phyloP scores from a whole-genome alignment of 2,797 vertebrate species.

The Coreius guichenoti region DNA sequence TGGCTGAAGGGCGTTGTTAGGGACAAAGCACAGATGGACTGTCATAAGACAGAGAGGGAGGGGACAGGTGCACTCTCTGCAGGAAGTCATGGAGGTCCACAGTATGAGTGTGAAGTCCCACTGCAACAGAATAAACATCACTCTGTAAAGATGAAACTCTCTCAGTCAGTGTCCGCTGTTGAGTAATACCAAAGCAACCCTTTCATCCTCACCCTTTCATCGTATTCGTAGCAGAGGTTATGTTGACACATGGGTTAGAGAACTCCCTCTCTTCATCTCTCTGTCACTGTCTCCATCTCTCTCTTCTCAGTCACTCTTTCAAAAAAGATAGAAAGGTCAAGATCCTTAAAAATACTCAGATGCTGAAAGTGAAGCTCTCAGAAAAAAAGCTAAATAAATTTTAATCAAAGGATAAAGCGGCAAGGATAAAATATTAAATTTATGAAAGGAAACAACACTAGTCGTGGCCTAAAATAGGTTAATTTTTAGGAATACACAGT shows the following conservation, averaged over 20 bases:
- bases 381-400: background rate
- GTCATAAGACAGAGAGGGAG: conserved; percentile 44
- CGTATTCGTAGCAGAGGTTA: conserved; percentile 20
- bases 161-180: conserved; percentile 27
- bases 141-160: conserved; percentile 37
- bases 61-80: conserved; percentile 59
- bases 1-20: background rate
- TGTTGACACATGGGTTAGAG: conserved; percentile 10
- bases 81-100: conserved; percentile 53
- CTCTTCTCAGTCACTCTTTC: background rate
- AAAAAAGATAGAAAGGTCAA: background rate
- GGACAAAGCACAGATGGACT: conserved; percentile 38
- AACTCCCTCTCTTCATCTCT: background rate
- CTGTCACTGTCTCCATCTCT: background rate
- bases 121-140: conserved; percentile 34
- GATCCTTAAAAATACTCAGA: background rate
- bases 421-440: background rate
- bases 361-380: background rate
- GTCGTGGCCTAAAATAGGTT: background rate
- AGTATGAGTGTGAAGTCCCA: conserved; percentile 56
- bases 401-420: background rate
- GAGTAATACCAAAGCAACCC: conserved; percentile 23
- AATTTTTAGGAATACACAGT: background rate
- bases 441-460: background rate
- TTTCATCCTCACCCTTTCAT: conserved; percentile 48